A percentile compares a stretch with the other conserved stretches of the same genome.
Evolutionary conservation across 2,888 invertebrate species (phyloP).

Genomic region (Galerucella calmariensis): DNA sequence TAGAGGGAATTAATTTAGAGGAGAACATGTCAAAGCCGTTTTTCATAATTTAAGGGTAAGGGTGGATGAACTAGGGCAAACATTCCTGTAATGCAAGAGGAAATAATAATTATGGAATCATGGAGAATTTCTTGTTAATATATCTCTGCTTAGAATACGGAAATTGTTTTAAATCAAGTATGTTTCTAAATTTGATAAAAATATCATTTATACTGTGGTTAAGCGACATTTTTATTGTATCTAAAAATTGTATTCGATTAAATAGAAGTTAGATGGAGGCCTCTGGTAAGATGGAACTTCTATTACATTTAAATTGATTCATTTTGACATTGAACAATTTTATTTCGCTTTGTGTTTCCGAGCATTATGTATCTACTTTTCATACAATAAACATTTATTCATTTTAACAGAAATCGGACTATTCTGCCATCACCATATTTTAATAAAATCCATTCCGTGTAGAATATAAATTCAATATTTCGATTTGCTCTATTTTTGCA

Average conservation of each 20-base stretch:
- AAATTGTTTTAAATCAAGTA: background rate
- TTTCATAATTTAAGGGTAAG: background rate
- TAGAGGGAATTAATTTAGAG: background rate
- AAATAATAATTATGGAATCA: background rate
- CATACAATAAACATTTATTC: background rate
- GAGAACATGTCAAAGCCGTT: background rate
- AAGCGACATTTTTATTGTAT: too few species aligned
- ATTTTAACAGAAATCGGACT: background rate
- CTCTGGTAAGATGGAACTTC: background rate
- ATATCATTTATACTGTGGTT: too few species aligned
- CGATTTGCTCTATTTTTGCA: conserved; percentile 19
- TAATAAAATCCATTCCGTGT: conserved; percentile 20
- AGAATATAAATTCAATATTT: conserved; percentile 15
- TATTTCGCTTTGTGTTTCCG: background rate
- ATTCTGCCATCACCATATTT: conserved; percentile 30
- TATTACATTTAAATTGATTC: background rate
- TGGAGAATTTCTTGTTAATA: background rate
- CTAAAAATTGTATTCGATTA: too few species aligned
- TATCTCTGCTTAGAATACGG: background rate
- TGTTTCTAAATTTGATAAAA: too few species aligned
- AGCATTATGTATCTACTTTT: background rate
- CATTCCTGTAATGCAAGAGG: background rate
- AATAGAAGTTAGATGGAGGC: too few species aligned
- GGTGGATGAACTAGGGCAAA: background rate
- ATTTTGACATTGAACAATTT: background rate